phyloP scores from a whole-genome alignment of 1,140 invertebrate species.

The Zeugodacus cucurbitae region DNA sequence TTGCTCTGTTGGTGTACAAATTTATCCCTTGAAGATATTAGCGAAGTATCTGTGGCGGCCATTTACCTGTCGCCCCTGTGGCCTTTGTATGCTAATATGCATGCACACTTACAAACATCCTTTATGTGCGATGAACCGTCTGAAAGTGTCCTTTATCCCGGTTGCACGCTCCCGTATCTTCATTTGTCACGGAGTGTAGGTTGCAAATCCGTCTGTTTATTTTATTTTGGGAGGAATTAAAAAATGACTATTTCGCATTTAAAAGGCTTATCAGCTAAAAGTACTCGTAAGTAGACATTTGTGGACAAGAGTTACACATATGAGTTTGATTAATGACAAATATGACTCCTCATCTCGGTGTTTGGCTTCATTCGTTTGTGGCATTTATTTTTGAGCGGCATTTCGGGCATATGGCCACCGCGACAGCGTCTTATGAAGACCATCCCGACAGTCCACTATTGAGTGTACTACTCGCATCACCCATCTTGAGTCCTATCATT shows the following conservation, averaged over 20 bases:
- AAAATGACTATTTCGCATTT: not conserved
- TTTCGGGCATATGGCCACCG: no score
- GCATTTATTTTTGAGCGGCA: no score
- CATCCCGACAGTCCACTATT: no score
- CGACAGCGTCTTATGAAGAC: no score
- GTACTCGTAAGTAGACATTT: not conserved
- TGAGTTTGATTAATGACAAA: not conserved
- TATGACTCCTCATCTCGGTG: not conserved
- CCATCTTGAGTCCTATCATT: no score
- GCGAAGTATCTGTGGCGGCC: not conserved
- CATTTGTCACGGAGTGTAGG: not conserved
- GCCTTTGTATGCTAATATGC: not conserved
- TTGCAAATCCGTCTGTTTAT: not conserved
- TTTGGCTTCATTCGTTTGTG: no score
- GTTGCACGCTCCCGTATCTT: not conserved
- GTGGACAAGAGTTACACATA: not conserved
- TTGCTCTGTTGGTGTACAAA: not conserved
- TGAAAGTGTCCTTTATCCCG: not conserved
- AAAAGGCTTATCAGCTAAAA: not conserved
- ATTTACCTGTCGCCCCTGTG: not conserved
- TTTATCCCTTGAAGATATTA: conserved; percentile 20
- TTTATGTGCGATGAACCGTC: not conserved
- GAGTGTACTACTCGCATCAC: no score
- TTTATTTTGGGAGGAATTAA: not conserved
- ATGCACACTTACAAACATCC: not conserved